Conservation (phyloP, 2,888 invertebrate species). For the Tubiluchus corallicola region DNA sequence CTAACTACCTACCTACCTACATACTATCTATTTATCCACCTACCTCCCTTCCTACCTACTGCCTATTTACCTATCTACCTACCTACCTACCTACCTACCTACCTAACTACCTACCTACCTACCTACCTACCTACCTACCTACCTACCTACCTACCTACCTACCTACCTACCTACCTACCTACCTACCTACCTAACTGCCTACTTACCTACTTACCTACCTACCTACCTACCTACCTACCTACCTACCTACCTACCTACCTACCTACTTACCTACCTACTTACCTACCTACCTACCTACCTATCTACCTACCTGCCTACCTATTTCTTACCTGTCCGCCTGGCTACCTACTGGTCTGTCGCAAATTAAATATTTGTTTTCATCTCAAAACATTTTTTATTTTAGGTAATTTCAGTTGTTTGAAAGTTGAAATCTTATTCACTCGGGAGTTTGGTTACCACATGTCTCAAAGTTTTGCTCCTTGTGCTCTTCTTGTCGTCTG, state of each 20-base stretch:
- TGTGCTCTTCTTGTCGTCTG: not conserved
- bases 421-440: not conserved
- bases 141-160: not conserved
- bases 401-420: conserved; percentile 3
- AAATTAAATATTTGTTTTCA: too few species aligned
- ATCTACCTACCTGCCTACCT: not conserved
- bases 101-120: too few species aligned
- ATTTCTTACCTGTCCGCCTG: not conserved
- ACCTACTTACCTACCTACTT: too few species aligned
- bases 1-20: not conserved
- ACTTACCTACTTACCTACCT: not conserved
- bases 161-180: not conserved
- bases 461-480: conserved; percentile 1
- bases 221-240: too few species aligned
- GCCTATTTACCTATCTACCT: too few species aligned
- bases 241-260: too few species aligned
- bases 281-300: too few species aligned
- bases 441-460: not conserved
- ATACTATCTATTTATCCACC: not conserved
- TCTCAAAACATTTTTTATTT: too few species aligned
- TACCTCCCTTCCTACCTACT: too few species aligned
- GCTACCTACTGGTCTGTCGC: too few species aligned
- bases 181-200: too few species aligned
- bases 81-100: not conserved
- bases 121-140: too few species aligned